phyloP scores from a whole-genome alignment of 2,113 vertebrate genomes.

The Saimiri boliviensis region DNA sequence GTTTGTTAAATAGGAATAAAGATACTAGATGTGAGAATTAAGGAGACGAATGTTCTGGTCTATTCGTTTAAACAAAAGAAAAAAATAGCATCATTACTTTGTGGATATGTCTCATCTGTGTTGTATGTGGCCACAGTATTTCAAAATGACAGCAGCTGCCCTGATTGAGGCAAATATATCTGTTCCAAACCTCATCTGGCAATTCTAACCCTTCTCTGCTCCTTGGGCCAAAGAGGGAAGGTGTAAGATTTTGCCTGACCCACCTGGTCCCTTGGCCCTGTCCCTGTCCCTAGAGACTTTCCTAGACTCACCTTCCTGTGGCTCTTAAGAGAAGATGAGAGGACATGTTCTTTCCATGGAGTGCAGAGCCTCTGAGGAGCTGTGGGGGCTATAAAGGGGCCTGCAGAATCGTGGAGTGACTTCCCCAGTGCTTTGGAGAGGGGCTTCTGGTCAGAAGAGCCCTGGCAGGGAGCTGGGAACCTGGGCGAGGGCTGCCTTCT shows the following conservation, averaged over 20 bases:
- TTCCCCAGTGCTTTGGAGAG: not conserved
- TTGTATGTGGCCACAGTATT: not conserved
- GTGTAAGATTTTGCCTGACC: not conserved
- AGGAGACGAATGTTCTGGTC: not conserved
- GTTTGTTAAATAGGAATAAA: not conserved
- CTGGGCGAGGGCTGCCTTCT: not conserved
- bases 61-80: not conserved
- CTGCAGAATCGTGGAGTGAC: not conserved
- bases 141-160: slow-evolving; percentile 12
- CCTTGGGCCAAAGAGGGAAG: not conserved
- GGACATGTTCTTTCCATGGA: not conserved
- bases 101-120: not conserved
- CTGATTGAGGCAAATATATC: not conserved
- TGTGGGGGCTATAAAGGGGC: not conserved
- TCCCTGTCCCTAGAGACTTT: not conserved
- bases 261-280: not conserved
- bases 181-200: not conserved
- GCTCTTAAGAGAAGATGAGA: not conserved
- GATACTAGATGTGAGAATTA: not conserved
- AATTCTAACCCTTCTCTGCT: not conserved
- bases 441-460: not conserved
- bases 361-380: not conserved
- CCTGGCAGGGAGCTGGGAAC: not conserved
- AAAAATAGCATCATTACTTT: not conserved
- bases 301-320: not conserved